Conservation (phyloP, 2,797 vertebrate species). For the Eulemur albifrons region DNA sequence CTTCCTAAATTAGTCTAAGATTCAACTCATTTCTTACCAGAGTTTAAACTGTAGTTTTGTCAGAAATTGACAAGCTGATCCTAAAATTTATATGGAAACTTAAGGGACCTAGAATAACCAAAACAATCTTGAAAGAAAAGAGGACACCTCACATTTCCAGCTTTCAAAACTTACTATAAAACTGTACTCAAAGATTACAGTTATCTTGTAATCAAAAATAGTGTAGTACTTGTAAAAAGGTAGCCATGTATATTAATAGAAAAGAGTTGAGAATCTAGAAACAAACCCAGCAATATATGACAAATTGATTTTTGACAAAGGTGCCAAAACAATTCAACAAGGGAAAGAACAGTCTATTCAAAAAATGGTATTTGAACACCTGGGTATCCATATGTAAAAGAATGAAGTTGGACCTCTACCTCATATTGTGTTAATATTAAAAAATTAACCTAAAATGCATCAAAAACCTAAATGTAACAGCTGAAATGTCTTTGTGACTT, state of each 20-base stretch:
- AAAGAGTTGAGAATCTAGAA: not conserved
- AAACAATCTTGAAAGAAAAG: not conserved
- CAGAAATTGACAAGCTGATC: not conserved
- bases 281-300: not conserved
- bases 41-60: not conserved
- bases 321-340: not conserved
- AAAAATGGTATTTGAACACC: not conserved
- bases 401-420: not conserved
- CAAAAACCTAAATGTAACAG: not conserved
- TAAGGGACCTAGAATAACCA: not conserved
- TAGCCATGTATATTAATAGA: not conserved
- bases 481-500: not conserved
- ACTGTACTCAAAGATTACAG: not conserved
- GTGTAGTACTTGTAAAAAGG: not conserved
- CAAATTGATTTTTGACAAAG: not conserved
- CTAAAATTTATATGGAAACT: not conserved
- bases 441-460: not conserved
- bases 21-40: not conserved
- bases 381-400: not conserved
- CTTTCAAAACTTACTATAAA: not conserved
- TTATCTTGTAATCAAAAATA: not conserved
- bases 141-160: not conserved
- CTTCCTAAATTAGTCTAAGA: not conserved
- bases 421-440: not conserved
- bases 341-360: not conserved